Evolutionary conservation across 2,888 invertebrate genomes (phyloP), one percentile per base, ranked within the genome.

Genomic region (Norana najaformis): DNA sequence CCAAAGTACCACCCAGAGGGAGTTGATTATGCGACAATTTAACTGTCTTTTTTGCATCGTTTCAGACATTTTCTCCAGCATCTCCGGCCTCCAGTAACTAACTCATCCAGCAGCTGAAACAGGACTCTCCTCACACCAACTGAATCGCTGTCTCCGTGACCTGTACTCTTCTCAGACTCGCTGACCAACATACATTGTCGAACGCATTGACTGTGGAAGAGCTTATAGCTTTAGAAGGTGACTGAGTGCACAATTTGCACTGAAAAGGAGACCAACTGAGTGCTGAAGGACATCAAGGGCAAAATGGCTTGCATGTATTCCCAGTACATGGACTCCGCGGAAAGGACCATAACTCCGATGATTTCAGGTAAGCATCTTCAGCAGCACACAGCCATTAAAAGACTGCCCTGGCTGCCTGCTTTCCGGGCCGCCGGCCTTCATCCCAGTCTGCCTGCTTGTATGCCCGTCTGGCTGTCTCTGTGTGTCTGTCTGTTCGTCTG

Each of bases 301-400:
- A 30, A 88, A 38, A 90, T 90, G 90, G 90, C 90, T 30, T 90
- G 90, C 69, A 90, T 90, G 90, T 90, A 90, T 37, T 90, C 90
- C n/a, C 90, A 90, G 89, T 90, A 90, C 90, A 89, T 90, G 90
- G 90, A 90, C 82, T 90, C 90, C n/a, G 85, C 90, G 30, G 90
- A 90, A 38, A 89, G 90, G n/a, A 90, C 90, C 38, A 89, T 90
- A 35, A 90, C 90, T n/a, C 90, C 90, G 30, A 90, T 90, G 90
- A 90, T 90, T 41, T 90, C 90, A 36, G 90, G 90, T 90, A 83
- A 41, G 89, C 36, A 38, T 23, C 47, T 23, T 6, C 34, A 39
- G 20, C 37, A 18, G 6, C 37, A 30, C 83, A 30, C 37, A 16
- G 85, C 36, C 85, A 37, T 37, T 88, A 20, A 18, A 69, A 30